Percentiles rank a stretch among this genome's conserved stretches.
Conservation (phyloP, 2,113 vertebrate species). For the Nannobrachium achirus region DNA sequence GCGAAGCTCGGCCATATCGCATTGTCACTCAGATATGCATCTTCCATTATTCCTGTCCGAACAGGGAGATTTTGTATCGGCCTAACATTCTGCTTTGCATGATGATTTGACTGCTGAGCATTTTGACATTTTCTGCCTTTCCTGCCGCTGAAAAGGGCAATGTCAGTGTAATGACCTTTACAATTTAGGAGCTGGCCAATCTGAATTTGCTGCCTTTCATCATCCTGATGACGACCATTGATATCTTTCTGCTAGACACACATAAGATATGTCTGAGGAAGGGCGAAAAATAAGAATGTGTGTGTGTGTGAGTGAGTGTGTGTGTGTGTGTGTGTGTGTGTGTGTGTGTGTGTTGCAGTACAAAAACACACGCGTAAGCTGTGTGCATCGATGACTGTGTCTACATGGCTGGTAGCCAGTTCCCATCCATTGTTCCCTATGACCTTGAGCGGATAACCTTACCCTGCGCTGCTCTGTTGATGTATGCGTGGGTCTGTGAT, state of each 20-base stretch:
- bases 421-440: constrained; percentile 46
- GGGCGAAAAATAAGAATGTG: neutral
- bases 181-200: constrained; percentile 46
- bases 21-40: constrained; percentile 44
- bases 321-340: neutral
- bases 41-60: constrained; percentile 38
- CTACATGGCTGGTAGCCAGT: constrained; percentile 27
- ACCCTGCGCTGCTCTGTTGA: constrained; percentile 31
- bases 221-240: constrained; percentile 34
- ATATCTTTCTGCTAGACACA: constrained; percentile 34
- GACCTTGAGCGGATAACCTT: constrained; percentile 76
- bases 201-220: constrained; percentile 30
- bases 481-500: constrained; percentile 28
- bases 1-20: constrained; percentile 27
- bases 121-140: constrained; percentile 65
- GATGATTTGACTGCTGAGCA: constrained; percentile 49
- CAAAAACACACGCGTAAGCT: neutral
- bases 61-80: constrained; percentile 19
- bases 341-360: neutral
- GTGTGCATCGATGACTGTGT: constrained; percentile 30
- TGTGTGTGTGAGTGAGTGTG: neutral
- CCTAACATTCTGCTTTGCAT: constrained; percentile 43
- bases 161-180: constrained; percentile 82
- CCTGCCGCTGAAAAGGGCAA: constrained; percentile 63
- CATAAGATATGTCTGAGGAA: constrained; percentile 36